Conservation (phyloP, 2,888 invertebrate genomes). For the Pristionchus exspectatus region DNA sequence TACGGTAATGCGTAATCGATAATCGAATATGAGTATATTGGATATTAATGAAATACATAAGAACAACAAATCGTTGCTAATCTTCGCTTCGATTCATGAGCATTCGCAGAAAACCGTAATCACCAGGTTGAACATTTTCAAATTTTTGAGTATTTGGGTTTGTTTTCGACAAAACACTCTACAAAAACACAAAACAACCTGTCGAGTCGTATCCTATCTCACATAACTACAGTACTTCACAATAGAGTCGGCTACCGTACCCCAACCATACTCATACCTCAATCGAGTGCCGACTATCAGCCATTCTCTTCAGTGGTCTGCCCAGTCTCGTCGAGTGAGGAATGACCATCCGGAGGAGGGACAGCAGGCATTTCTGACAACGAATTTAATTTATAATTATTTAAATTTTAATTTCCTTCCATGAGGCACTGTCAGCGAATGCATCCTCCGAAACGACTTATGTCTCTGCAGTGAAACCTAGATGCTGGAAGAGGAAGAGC, state of each 20-base stretch:
- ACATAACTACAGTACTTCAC: no score
- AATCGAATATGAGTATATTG: not conserved
- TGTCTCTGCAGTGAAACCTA: not conserved
- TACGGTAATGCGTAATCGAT: not conserved
- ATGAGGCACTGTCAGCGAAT: not conserved
- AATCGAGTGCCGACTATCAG: slow-evolving; percentile 13
- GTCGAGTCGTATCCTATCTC: no score
- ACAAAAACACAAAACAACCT: no score
- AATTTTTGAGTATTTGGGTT: not conserved
- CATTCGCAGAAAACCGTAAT: not conserved
- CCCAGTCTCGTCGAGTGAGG: slow-evolving; percentile 46
- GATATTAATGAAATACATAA: not conserved
- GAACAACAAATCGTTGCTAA: not conserved
- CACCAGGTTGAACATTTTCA: not conserved
- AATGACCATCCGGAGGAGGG: slow-evolving; percentile 37
- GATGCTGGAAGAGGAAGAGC: no score
- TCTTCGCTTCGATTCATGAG: not conserved
- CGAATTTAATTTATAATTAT: not conserved
- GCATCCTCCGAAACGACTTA: not conserved
- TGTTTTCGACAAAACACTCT: not conserved
- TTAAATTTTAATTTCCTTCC: not conserved
- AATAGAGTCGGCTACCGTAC: no score
- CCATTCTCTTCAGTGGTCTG: slow-evolving; percentile 52
- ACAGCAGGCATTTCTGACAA: slow-evolving; percentile 28
- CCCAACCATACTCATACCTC: not conserved